A percentile compares a stretch with the other conserved stretches of the same genome.
phyloP scores from a whole-genome alignment of 2,113 vertebrate species.

The Ameiurus melas region DNA sequence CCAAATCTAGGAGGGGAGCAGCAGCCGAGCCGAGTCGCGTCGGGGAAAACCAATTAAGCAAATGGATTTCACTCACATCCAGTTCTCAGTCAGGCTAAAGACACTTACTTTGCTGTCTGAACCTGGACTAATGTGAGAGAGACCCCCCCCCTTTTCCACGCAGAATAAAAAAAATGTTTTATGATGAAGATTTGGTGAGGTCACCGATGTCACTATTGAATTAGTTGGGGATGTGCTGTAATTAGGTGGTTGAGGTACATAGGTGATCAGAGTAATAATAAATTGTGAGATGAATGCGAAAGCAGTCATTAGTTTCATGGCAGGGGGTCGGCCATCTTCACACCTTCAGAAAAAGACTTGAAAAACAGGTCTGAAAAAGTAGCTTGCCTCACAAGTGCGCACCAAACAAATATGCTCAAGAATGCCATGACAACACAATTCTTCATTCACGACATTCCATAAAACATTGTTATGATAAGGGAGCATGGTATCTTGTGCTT shows the following conservation, averaged over 20 bases:
- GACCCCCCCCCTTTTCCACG: background rate
- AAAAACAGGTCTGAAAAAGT: background rate
- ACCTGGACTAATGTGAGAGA: background rate
- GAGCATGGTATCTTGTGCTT: too few species aligned
- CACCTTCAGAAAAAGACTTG: background rate
- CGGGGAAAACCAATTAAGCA: constrained; percentile 62
- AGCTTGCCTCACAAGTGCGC: background rate
- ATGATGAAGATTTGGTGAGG: constrained; percentile 57
- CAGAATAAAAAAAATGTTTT: constrained; percentile 36
- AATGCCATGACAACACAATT: background rate
- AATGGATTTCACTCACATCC: constrained; percentile 54
- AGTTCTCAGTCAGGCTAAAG: constrained; percentile 53
- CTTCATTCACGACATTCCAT: background rate
- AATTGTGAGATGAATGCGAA: constrained; percentile 8
- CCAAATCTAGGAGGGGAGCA: constrained; percentile 45
- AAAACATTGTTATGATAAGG: background rate
- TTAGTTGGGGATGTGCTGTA: background rate
- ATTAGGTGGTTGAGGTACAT: constrained; percentile 6
- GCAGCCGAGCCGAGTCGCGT: constrained; percentile 22
- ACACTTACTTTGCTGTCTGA: constrained; percentile 60
- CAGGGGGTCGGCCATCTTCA: background rate
- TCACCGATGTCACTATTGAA: constrained; percentile 46
- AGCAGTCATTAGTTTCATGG: background rate
- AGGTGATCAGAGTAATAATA: constrained; percentile 3
- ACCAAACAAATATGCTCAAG: background rate